These are phyloP conservation scores for Tragulus kanchil DNA, from an alignment of 2,113 vertebrate species.

Conservation along the genomic window DNA sequence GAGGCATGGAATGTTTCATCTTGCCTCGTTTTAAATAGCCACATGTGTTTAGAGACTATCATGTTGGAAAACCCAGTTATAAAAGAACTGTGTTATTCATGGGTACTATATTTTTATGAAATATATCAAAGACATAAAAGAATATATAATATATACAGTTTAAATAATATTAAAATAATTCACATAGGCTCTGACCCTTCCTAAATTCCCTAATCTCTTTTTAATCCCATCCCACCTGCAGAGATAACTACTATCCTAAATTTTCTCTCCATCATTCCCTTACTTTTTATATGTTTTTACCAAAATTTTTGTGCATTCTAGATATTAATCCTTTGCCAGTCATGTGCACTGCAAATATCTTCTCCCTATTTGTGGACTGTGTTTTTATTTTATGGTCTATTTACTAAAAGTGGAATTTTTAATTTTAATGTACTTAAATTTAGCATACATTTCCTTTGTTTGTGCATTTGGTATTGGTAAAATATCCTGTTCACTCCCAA, in stretches of 20 bases:
- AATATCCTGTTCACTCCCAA: neutral
- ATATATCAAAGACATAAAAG: neutral
- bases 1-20: conserved; percentile 35
- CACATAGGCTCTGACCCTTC: neutral
- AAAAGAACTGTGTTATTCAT: neutral
- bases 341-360: neutral
- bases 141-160: neutral
- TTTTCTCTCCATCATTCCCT: conserved; percentile 22
- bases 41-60: neutral
- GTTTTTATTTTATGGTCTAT: neutral
- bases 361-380: neutral
- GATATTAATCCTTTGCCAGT: neutral
- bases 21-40: conserved; percentile 43
- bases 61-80: neutral
- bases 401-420: conserved; percentile 13
- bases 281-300: neutral
- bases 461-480: neutral
- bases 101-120: neutral
- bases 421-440: conserved; percentile 31
- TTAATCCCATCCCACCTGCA: neutral
- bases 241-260: neutral
- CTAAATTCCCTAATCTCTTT: neutral
- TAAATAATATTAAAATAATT: conserved; percentile 27
- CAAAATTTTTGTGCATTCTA: conserved; percentile 1
- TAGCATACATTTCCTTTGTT: conserved; percentile 21